phyloP scores from a whole-genome alignment of 2,888 invertebrate species.

The Eupithecia abbreviata region DNA sequence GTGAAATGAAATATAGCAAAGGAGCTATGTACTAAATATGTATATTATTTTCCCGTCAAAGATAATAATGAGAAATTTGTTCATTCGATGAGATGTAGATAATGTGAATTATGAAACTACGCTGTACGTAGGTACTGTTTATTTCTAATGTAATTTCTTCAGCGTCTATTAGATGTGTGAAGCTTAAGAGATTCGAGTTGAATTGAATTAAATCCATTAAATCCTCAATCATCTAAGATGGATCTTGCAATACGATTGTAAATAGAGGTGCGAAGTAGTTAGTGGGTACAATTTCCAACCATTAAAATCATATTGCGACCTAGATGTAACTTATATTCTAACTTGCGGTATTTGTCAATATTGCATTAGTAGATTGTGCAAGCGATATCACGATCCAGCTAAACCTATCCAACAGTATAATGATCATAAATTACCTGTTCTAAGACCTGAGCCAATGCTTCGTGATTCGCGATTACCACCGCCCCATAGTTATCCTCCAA shows the following conservation, averaged over 20 bases:
- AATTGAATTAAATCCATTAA: background rate
- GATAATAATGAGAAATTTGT: background rate
- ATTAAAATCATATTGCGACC: background rate
- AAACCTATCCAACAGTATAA: conserved; percentile 46
- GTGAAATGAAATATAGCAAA: background rate
- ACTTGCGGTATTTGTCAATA: conserved; percentile 26
- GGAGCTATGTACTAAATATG: background rate
- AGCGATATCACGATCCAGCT: conserved; percentile 38
- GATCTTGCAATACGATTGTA: background rate
- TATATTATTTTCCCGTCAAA: too few relatives aligned
- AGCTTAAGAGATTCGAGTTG: background rate
- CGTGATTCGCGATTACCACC: conserved; percentile 94
- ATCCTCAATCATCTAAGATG: background rate
- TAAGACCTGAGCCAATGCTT: conserved; percentile 93
- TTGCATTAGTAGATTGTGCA: conserved; percentile 37
- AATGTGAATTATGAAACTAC: background rate
- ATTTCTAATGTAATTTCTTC: background rate
- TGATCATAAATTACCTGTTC: conserved; percentile 87
- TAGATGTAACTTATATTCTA: conserved; percentile 16
- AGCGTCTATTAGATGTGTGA: background rate
- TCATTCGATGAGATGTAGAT: background rate
- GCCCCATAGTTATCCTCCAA: conserved; percentile 96
- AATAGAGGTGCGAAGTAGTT: background rate
- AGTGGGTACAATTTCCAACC: conserved; percentile 9
- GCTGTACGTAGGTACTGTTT: too few relatives aligned